These are phyloP conservation scores for Protonibea diacanthus DNA, from an alignment of 2,797 vertebrate species.

Conservation along the genomic window DNA sequence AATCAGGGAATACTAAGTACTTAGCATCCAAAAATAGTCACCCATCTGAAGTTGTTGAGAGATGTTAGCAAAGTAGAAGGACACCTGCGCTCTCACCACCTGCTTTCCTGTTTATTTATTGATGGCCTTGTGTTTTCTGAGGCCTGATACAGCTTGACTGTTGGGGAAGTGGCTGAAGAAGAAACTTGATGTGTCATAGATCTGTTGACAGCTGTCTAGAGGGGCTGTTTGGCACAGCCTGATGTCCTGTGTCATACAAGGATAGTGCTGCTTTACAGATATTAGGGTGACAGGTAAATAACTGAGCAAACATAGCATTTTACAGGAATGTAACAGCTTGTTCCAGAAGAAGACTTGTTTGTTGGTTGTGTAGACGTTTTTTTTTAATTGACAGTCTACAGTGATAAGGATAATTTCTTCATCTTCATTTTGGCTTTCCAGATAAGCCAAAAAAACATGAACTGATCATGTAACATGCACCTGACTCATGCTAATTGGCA, in stretches of 20 bases:
- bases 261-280: constrained; percentile 21
- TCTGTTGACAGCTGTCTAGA: constrained; percentile 48
- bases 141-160: constrained; percentile 57
- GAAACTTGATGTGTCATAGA: constrained; percentile 57
- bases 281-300: constrained; percentile 46
- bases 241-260: constrained; percentile 45
- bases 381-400: constrained; percentile 4
- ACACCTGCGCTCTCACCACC: constrained; percentile 58
- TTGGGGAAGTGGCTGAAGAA: constrained; percentile 22
- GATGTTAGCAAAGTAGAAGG: constrained; percentile 66
- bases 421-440: constrained; percentile 7
- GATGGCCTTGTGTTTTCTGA: constrained; percentile 70
- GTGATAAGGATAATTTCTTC: constrained; percentile 1
- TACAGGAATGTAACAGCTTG: constrained; percentile 29
- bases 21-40: constrained; percentile 72
- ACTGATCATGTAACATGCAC: neutral
- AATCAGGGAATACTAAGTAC: constrained; percentile 65
- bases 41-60: constrained; percentile 51
- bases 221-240: constrained; percentile 26
- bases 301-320: constrained; percentile 23
- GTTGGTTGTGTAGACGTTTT: constrained; percentile 10
- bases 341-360: neutral
- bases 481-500: neutral
- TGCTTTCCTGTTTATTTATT: constrained; percentile 78
- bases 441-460: neutral